phyloP scores from a whole-genome alignment of 2,888 invertebrate species.

The Aporophyla nigra region DNA sequence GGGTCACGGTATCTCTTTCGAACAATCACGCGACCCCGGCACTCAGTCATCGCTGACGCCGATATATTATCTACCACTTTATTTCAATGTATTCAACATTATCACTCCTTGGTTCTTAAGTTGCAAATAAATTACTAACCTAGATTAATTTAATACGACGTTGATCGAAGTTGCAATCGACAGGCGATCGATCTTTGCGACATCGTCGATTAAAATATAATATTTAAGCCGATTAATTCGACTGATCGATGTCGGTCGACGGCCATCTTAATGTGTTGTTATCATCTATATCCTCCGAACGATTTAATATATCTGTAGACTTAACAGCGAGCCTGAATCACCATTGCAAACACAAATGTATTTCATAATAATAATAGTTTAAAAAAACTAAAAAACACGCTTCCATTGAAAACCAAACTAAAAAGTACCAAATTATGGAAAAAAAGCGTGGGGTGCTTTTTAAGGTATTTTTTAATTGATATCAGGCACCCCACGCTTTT shows the following conservation, averaged over 20 bases:
- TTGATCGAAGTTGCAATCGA: constrained; percentile 14
- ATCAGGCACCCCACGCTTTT: too few species aligned
- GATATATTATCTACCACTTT: not conserved
- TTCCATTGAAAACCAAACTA: too few species aligned
- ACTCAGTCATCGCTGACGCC: too few species aligned
- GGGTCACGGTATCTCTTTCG: too few species aligned
- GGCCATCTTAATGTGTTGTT: not conserved
- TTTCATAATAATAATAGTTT: too few species aligned
- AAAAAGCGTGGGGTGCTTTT: too few species aligned
- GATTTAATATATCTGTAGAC: too few species aligned
- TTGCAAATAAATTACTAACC: constrained; percentile 4
- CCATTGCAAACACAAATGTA: too few species aligned
- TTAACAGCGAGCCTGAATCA: not conserved
- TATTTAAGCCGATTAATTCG: constrained; percentile 8
- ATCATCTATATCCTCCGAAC: not conserved
- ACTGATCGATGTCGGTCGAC: constrained; percentile 8
- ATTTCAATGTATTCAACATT: not conserved
- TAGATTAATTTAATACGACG: not conserved
- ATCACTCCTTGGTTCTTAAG: not conserved
- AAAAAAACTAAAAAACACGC: too few species aligned
- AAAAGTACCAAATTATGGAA: too few species aligned
- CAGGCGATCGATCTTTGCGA: constrained; percentile 17
- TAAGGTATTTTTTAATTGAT: too few species aligned
- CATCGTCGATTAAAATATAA: constrained; percentile 17
- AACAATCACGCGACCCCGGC: too few species aligned